phyloP scores from a whole-genome alignment of 2,797 vertebrate species.

The Fringilla coelebs region DNA sequence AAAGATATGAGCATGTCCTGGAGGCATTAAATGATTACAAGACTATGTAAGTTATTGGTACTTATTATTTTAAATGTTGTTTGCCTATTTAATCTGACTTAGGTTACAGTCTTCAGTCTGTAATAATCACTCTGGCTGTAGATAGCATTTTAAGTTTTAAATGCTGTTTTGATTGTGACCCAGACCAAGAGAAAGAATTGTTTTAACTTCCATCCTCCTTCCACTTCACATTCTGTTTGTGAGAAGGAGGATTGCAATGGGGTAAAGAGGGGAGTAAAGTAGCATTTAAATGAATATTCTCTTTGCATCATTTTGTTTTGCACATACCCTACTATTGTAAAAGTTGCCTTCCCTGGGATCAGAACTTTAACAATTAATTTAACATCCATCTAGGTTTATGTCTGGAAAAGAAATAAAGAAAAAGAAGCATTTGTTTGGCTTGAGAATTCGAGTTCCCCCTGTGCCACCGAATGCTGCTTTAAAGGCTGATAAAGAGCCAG shows the following conservation, averaged over 20 bases:
- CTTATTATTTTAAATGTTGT: neutral
- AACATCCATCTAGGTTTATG: constrained; percentile 87
- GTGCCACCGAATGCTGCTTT: constrained; percentile 87
- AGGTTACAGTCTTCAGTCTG: neutral
- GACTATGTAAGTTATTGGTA: constrained; percentile 85
- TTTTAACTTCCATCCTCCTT: neutral
- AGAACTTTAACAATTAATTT: constrained; percentile 42
- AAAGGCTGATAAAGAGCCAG: constrained; percentile 83
- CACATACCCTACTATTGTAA: neutral
- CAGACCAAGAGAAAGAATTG: neutral
- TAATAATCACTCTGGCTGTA: neutral
- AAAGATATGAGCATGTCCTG: constrained; percentile 89
- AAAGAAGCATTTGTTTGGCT: constrained; percentile 97
- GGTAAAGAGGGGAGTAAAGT: neutral
- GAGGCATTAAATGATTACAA: constrained; percentile 95
- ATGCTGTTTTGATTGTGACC: neutral
- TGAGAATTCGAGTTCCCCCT: constrained; percentile 95
- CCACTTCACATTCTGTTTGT: neutral
- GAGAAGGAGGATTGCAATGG: neutral
- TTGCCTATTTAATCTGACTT: neutral
- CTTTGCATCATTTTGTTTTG: neutral
- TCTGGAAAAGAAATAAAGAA: constrained; percentile 99
- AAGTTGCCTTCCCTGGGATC: neutral
- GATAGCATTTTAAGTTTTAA: neutral
- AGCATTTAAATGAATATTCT: neutral